Base-by-base conservation (phyloP, 2,888 invertebrate genomes). In the Atrina japonica region DNA sequence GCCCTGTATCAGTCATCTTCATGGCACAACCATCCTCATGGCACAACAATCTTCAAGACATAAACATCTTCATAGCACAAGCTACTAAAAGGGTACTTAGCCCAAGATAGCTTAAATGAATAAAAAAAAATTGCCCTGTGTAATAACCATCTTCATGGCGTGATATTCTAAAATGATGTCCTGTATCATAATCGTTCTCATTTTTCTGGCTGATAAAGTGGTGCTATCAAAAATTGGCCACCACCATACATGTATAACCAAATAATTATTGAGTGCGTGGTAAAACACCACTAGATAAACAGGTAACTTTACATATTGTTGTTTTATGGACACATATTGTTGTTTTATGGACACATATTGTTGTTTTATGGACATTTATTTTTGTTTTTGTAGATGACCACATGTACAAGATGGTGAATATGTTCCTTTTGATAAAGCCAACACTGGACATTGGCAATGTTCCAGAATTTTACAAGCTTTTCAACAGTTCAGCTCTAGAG, bases 401-500 rank as follows among this genome's bases (percentile, higher is more conserved):
- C 0, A 92, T 97, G 82, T 97, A 96, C 90, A 93, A 93, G 78
- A 93, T 94, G 0, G 91, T 97, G n/a, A 94, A 95, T 86, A 93
- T 93, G 83, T 96, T 95, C 89, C 91, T 96, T 43, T 93, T 95
- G 84, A 94, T 95, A 1, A 96, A 96, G 89, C 94, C 95, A 14
- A 92, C 93, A 9, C 92, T 97, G 18, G 94, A 96, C 86, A 91
- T 97, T 18, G 92, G 93, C 16, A 93, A 94, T 2, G 94, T 97
- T n/a, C 97, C 97, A 0, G 97, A 97, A 88, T 94, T 97, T 85
- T 94, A 96, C 72, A 94, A 95, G 61, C 93, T 97, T 43, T 94
- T 97, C 86, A 95, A 96, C 87, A 96, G 95, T 74, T 93, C 94
- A 11, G 95, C 95, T 66, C 92, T 95, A 18, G 87, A 90, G 84